Base-by-base conservation (phyloP, 1,140 invertebrate genomes). In the Nymphalis io region DNA sequence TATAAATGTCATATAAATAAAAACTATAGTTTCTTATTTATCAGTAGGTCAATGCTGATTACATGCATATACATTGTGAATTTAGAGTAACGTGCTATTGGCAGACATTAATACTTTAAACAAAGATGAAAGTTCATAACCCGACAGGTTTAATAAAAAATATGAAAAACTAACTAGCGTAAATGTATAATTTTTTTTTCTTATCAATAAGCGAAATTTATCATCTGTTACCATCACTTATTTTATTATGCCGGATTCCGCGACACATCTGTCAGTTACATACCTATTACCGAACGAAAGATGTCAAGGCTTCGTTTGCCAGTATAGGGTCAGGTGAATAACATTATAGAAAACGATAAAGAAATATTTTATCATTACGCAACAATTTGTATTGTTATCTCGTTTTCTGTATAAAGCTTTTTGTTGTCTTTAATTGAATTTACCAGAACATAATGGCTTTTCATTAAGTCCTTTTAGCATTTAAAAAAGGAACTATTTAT, bases 261-360 rank as follows among this genome's bases (percentile, higher is more conserved):
- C 73, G 75, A 82, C 70, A 73, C 65, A 79, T 76, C 72, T 72
- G 59, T 65, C 69, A 74, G 63, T 59, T 55, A 48, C 62, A 68
- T 65, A 68, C 51, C 61, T 68, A 58, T 67, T 73, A 60, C 65
- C 59, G 53, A 64, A 27, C 53, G 46, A 48, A 76, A 80, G 68
- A 77, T 82, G 81, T 84, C 81, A 84, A 84, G 82, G 82, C 55
- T 70, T 42, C 66, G 62, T 59, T 53, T 61, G 60, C 67, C 67
- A 67, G 20, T 53, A 21, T 48, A 68, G 69, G 71, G 69, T 57
- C 55, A 51, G 51, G 51, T 67, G 62, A 73, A 71, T 74, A 74
- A 70, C 60, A 68, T 73, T 73, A 74, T 66, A 72, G 27, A 46
- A 15, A 58, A 68, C 27, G 20, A 57, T 60, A 68, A 55, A 21